phyloP scores from a whole-genome alignment of 2,113 vertebrate genomes.

The Petroica traversi region DNA sequence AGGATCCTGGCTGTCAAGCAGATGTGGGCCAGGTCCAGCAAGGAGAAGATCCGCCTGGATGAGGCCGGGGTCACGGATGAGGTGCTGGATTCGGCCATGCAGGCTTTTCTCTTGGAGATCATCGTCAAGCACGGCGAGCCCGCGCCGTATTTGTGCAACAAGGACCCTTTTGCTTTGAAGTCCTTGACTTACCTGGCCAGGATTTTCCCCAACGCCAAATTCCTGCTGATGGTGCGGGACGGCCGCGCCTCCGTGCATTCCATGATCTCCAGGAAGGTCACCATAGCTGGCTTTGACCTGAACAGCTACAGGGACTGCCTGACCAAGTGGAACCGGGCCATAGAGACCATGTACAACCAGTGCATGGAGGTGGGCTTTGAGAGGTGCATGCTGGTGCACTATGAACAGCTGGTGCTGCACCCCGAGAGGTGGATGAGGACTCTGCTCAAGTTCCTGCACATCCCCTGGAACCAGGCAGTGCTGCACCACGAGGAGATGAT shows the following conservation, averaged over 20 bases:
- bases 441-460: slow-evolving; percentile 88
- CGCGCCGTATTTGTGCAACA: slow-evolving; percentile 93
- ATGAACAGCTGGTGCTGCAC: slow-evolving; percentile 93
- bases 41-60: slow-evolving; percentile 94
- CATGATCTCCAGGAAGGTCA: slow-evolving; percentile 98
- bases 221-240: slow-evolving; percentile 93
- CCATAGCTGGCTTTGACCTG: slow-evolving; percentile 94
- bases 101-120: slow-evolving; percentile 92
- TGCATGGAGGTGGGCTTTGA: slow-evolving; percentile 88
- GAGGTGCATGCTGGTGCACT: slow-evolving; percentile 89
- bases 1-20: slow-evolving; percentile 95
- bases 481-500: slow-evolving; percentile 97
- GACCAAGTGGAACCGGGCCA: slow-evolving; percentile 96
- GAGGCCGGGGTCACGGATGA: slow-evolving; percentile 96
- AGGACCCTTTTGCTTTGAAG: slow-evolving; percentile 96
- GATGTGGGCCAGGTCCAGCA: slow-evolving; percentile 96
- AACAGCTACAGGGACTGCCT: slow-evolving; percentile 96
- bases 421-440: slow-evolving; percentile 95
- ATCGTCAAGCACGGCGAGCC: slow-evolving; percentile 97
- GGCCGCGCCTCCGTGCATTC: slow-evolving; percentile 94
- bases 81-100: slow-evolving; percentile 95
- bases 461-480: slow-evolving; percentile 92
- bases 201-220: slow-evolving; percentile 94
- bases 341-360: slow-evolving; percentile 97
- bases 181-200: slow-evolving; percentile 92